Conservation (phyloP, 2,888 invertebrate genomes). For the Lithophane ornitopus region DNA sequence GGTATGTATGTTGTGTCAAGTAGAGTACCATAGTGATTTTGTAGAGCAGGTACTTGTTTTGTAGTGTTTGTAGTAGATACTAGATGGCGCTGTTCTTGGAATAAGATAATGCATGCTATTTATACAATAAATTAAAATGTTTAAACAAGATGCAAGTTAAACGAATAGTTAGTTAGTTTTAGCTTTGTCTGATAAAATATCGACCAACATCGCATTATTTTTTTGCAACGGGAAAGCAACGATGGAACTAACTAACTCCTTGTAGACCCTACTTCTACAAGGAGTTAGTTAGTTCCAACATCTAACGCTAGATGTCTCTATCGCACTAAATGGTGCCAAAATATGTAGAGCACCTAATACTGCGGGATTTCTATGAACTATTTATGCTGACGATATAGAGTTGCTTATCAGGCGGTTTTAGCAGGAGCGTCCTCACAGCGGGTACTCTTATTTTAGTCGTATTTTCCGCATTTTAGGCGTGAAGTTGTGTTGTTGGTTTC, state of each 20-base stretch:
- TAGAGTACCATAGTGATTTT: conserved; percentile 11
- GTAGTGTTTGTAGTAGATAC: conserved; percentile 6
- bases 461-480: conserved; percentile 54
- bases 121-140: not conserved
- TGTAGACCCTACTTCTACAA: too few species aligned
- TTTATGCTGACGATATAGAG: conserved; percentile 53
- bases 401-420: conserved; percentile 43
- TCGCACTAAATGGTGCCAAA: conserved; percentile 33
- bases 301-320: conserved; percentile 68
- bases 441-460: conserved; percentile 44
- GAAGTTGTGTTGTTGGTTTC: conserved; percentile 68
- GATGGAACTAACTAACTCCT: too few species aligned
- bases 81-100: conserved; percentile 48
- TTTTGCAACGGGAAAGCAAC: not conserved
- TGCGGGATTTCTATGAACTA: conserved; percentile 61
- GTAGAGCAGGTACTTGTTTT: not conserved
- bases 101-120: not conserved
- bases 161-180: not conserved
- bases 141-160: not conserved
- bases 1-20: conserved; percentile 29
- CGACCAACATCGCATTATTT: not conserved
- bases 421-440: conserved; percentile 35
- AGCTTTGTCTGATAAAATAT: not conserved
- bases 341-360: conserved; percentile 19
- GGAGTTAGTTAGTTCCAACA: conserved; percentile 31